Evolutionary conservation across 2,888 invertebrate genomes (phyloP), one percentile per base, ranked within the genome.

Genomic region (Sarcophaga carnaria): DNA sequence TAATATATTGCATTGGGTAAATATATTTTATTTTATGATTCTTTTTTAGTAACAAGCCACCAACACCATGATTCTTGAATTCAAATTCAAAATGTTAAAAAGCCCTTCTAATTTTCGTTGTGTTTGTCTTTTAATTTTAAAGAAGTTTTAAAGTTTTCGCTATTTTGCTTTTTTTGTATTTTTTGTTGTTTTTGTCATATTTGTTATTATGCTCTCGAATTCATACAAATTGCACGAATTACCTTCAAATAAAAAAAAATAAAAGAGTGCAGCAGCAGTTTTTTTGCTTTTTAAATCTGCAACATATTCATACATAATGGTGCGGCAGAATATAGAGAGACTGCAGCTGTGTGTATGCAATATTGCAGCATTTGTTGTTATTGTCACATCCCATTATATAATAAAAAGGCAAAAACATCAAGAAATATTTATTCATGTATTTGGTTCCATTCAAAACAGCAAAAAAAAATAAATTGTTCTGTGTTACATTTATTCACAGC

Each of bases 351-450:
- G 66, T 37, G 54, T 37, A 63, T 62, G 66, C 78, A 66, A 49
- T 74, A 1, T 79, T 72, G 62, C 76, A 71, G 75, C 60, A 80
- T 64, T 37, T 69, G 66, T 54, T 81, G 80, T 75, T 78, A 78
- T 84, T 87, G 87, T 87, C 84, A 87, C 84, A 87, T 84, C 84
- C 84, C 76, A 87, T 84, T 84, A 84, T 76, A 85, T 80, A 77
- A 80, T 80, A 37, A 63, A 67, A 69, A 77, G 80, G 25, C 37
- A 72, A 80, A 54, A 54, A 85, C 63, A 81, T 75, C 22, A 71
- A 62, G 66, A 80, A 81, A 81, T 62, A 85, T 78, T 59, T 81
- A 81, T 87, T 64, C 71, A 81, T 87, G 81, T 87, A 82, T 87
- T 81, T 81, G 79, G 63, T 79, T 49, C 54, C 54, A 54, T 54